A percentile compares a stretch with the other conserved stretches of the same genome.
These are phyloP conservation scores for Drosophila ustulata DNA, from an alignment of 2,888 invertebrate species.

Conservation along the genomic window DNA sequence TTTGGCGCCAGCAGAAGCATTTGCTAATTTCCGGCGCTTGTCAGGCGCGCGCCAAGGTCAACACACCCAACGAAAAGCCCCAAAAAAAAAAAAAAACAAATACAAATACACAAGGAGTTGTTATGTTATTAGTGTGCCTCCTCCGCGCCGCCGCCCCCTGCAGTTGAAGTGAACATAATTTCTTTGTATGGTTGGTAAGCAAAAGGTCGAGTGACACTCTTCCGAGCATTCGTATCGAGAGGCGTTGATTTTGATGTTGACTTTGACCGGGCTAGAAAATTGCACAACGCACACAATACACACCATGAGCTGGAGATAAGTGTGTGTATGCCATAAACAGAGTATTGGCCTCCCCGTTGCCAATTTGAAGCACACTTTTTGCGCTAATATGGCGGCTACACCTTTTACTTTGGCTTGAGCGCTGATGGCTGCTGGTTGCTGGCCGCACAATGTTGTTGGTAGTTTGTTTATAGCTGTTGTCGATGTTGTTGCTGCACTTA, in stretches of 20 bases:
- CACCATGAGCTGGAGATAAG: slow-evolving; percentile 23
- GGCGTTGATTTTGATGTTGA: slow-evolving; percentile 61
- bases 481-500: slow-evolving; percentile 46
- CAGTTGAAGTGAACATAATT: slow-evolving; percentile 65
- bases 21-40: slow-evolving; percentile 75
- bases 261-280: slow-evolving; percentile 74
- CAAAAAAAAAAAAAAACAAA: slow-evolving; percentile 13
- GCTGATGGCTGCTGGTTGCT: background rate
- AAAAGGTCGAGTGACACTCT: slow-evolving; percentile 78
- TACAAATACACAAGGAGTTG: slow-evolving; percentile 16
- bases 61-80: slow-evolving; percentile 62
- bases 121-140: slow-evolving; percentile 19
- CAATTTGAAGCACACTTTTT: slow-evolving; percentile 80
- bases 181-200: slow-evolving; percentile 55
- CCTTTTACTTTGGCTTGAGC: slow-evolving; percentile 68
- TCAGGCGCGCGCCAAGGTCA: slow-evolving; percentile 63
- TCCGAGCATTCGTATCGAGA: slow-evolving; percentile 52
- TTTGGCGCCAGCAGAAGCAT: slow-evolving; percentile 54
- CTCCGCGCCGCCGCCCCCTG: slow-evolving; percentile 8
- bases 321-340: slow-evolving; percentile 67
- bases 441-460: slow-evolving; percentile 14
- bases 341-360: slow-evolving; percentile 75
- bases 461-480: slow-evolving; percentile 20
- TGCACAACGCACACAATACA: slow-evolving; percentile 49
- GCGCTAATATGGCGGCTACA: slow-evolving; percentile 75